Evolutionary conservation across 2,113 vertebrate species (phyloP), one percentile per base, ranked within the genome.

Genomic region (Ophthalmolycus amberensis): DNA sequence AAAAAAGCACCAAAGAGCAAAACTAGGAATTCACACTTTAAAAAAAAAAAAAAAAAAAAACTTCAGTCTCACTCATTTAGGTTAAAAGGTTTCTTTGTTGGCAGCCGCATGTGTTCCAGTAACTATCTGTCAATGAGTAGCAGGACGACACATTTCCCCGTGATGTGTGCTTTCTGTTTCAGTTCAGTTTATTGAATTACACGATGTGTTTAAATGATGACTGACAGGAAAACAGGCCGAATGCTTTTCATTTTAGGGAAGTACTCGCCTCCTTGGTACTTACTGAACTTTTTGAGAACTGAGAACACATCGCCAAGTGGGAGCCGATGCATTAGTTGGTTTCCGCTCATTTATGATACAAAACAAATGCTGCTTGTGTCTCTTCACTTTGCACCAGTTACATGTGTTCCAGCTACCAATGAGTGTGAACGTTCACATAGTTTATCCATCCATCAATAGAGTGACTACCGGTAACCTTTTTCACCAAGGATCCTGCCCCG

Each of bases 161-260:
- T 32, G 8, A 74, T 3, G 5, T 60, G 11, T 48, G 46, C 52
- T 86, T 75, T 85, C 67, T 75, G 34, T 82, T 88, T 88, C 60
- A 60, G 9, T 46, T 44, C 29, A 29, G 5, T 68, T 20, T 38
- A 37, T 74, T 56, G 37, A 25, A 42, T 77, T 56, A 20, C 72
- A 38, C 40, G 29, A 77, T 12, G 14, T 16, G 18, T 42, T n/a
- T 65, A 0, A 46, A 37, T 52, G 27, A 50, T n/a, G 58, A 59
- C 54, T 71, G 40, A 56, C 16, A 0, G 40, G 66, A 79, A 86
- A 83, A 46, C 12, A 75, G 75, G 71, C 42, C 71, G 67, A 20
- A 25, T 29, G 4, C 1, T 37, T 48, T 52, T 58, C n/a, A 1
- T 63, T 7, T 44, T 14, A 37, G 4, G 29, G 40, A 72, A 64